A percentile compares a stretch with the other conserved stretches of the same genome.
These are phyloP conservation scores for Reticulitermes speratus DNA, from an alignment of 1,140 invertebrate genomes.

Conservation along the genomic window DNA sequence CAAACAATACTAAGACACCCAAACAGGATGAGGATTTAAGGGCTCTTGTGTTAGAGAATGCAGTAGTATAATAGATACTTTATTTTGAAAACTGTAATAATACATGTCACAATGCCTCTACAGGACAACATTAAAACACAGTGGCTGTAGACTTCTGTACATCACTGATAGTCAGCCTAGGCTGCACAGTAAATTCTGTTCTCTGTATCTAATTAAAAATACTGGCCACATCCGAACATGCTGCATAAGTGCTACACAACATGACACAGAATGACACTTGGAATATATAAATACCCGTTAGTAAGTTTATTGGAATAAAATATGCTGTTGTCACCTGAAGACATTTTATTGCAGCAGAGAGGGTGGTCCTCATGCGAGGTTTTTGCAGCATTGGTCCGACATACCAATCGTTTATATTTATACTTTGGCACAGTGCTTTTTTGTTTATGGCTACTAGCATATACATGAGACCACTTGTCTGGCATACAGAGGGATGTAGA, in stretches of 20 bases:
- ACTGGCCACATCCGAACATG: not conserved
- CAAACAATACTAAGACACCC: no score
- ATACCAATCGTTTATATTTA: no score
- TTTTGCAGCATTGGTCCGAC: no score
- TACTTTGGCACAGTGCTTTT: no score
- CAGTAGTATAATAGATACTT: not conserved
- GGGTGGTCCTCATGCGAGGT: no score
- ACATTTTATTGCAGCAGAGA: not conserved
- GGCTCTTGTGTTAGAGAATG: no score
- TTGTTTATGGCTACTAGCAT: no score
- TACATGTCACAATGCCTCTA: not conserved
- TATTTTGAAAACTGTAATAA: conserved; percentile 4
- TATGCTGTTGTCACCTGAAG: not conserved
- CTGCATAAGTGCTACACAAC: not conserved
- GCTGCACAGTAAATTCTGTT: not conserved
- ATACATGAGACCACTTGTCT: no score
- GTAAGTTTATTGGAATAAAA: conserved; percentile 9
- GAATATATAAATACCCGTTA: conserved; percentile 16
- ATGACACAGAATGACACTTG: not conserved
- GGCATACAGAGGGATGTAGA: no score
- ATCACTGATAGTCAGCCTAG: not conserved
- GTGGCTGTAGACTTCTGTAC: not conserved
- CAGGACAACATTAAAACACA: not conserved
- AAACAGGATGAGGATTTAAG: no score
- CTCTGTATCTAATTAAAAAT: not conserved